Conservation (phyloP, 2,113 vertebrate species). For the Vulpes ferrilata region DNA sequence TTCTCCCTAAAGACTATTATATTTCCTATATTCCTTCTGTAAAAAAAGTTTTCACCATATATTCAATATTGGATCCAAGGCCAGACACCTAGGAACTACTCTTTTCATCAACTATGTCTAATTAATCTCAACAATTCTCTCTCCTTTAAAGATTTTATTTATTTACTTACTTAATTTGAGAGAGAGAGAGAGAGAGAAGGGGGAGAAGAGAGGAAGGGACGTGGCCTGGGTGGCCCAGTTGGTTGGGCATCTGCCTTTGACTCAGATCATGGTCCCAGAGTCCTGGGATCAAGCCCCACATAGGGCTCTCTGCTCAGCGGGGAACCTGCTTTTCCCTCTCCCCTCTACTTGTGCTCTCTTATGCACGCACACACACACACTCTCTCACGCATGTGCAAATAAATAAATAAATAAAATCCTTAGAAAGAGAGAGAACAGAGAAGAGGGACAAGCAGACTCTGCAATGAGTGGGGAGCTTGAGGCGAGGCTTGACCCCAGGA, state of each 20-base stretch:
- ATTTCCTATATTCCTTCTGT: not conserved
- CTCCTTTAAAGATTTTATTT: not conserved
- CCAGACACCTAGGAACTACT: not conserved
- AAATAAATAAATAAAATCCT: too few species aligned
- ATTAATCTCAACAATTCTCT: not conserved
- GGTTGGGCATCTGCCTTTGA: too few species aligned
- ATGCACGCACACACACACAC: too few species aligned
- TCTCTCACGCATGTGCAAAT: too few species aligned
- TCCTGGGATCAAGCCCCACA: too few species aligned
- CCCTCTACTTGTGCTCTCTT: too few species aligned
- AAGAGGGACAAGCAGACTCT: not conserved
- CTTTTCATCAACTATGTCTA: not conserved
- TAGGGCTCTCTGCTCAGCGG: too few species aligned
- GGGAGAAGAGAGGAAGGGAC: not conserved
- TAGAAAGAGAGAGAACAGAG: not conserved
- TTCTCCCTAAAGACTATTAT: not conserved
- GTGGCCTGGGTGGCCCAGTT: too few species aligned
- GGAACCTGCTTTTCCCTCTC: too few species aligned
- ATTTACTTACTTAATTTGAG: too few species aligned
- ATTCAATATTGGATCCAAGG: not conserved
- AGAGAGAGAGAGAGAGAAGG: too few species aligned
- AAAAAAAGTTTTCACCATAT: not conserved
- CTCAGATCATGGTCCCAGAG: too few species aligned
- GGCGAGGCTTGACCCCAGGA: not conserved
- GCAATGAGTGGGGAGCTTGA: not conserved